These are phyloP conservation scores for Trinorchestia longiramus DNA, from an alignment of 1,140 invertebrate genomes.

Conservation along the genomic window DNA sequence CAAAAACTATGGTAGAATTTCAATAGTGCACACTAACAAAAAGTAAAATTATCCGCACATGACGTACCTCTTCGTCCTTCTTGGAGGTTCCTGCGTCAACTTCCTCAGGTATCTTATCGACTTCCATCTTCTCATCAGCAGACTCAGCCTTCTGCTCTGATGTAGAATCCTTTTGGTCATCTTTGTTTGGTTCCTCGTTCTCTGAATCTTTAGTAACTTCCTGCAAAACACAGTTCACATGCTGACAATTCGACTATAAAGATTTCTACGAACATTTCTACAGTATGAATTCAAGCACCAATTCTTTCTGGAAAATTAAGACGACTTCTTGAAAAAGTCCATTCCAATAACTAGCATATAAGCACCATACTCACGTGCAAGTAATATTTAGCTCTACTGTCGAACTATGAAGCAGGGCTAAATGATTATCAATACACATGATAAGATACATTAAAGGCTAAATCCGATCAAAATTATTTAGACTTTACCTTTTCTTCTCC, in stretches of 20 bases:
- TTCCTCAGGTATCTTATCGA: constrained; percentile 64
- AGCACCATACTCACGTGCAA: background rate
- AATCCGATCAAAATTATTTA: background rate
- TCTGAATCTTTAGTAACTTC: constrained; percentile 66
- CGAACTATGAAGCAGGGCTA: background rate
- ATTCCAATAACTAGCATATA: background rate
- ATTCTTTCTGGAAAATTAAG: background rate
- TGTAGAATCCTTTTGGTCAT: constrained; percentile 68
- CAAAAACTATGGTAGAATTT: background rate
- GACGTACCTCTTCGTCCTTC: background rate
- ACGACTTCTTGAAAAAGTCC: background rate
- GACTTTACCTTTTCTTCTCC: constrained; percentile 57
- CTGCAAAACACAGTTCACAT: background rate
- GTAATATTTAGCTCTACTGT: background rate
- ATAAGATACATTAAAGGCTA: background rate
- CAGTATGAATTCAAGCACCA: background rate
- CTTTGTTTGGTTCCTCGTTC: constrained; percentile 71
- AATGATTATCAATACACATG: background rate
- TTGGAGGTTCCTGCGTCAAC: constrained; percentile 68
- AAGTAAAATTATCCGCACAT: background rate
- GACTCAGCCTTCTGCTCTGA: constrained; percentile 60
- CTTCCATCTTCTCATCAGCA: constrained; percentile 65
- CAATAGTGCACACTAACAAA: background rate
- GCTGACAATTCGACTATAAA: background rate
- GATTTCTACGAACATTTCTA: background rate